Evolutionary conservation across 2,113 vertebrate species (phyloP).

Genomic region (Thamnophis sirtalis): DNA sequence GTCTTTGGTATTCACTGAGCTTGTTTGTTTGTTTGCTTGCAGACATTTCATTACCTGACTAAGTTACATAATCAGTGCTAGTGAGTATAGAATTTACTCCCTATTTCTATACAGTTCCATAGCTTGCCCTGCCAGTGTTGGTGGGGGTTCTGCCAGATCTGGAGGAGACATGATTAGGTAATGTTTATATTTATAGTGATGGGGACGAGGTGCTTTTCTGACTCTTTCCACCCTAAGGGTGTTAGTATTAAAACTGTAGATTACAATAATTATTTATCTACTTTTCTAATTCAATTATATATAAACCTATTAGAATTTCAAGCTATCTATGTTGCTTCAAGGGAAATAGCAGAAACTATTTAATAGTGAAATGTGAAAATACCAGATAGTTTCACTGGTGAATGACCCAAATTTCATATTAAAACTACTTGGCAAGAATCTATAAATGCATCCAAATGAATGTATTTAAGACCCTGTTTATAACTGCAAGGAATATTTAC

Average conservation of each 20-base stretch:
- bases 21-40: neutral
- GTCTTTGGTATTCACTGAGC: neutral
- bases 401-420: constrained; percentile 40
- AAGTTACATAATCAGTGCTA: neutral
- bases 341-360: constrained; percentile 22
- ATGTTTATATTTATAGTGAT: neutral
- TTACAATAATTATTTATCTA: neutral
- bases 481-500: constrained; percentile 49
- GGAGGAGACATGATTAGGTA: neutral
- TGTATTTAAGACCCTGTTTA: constrained; percentile 33
- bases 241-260: neutral
- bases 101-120: neutral
- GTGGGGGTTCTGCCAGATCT: neutral
- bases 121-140: neutral
- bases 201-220: neutral
- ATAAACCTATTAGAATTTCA: constrained; percentile 40
- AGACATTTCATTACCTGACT: neutral
- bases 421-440: constrained; percentile 52
- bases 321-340: constrained; percentile 26
- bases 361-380: constrained; percentile 51
- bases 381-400: constrained; percentile 32
- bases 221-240: neutral
- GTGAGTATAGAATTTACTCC: neutral
- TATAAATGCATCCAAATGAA: constrained; percentile 34
- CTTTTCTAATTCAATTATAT: constrained; percentile 38